These are phyloP conservation scores for Tenthredo scrophulariae DNA, from an alignment of 2,888 invertebrate genomes.

Conservation along the genomic window DNA sequence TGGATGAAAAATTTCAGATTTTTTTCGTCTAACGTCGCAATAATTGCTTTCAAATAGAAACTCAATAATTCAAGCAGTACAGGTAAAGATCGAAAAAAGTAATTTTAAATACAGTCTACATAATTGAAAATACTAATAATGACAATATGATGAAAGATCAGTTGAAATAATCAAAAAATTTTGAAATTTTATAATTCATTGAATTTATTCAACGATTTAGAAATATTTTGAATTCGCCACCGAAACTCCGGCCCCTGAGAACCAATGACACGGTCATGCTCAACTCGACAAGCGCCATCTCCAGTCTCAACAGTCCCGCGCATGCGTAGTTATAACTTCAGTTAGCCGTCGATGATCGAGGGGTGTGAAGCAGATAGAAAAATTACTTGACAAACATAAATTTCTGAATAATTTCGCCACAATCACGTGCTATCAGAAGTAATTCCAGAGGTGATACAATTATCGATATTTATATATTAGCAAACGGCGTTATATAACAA, in stretches of 20 bases:
- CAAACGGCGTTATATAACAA: neutral
- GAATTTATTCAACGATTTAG: neutral
- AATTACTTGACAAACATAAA: slow-evolving; percentile 17
- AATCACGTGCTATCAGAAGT: neutral
- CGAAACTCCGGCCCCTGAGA: neutral
- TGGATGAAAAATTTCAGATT: neutral
- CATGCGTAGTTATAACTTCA: neutral
- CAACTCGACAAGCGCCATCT: neutral
- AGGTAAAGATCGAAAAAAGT: neutral
- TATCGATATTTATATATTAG: neutral
- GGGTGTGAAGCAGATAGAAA: neutral
- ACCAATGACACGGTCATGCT: neutral
- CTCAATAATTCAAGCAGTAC: neutral
- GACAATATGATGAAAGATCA: neutral
- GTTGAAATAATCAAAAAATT: neutral
- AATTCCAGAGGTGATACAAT: slow-evolving; percentile 14
- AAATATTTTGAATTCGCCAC: neutral
- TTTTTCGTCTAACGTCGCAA: too few relatives aligned
- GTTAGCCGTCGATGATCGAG: slow-evolving; percentile 23
- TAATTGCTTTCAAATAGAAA: neutral
- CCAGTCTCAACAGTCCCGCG: neutral
- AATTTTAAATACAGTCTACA: neutral
- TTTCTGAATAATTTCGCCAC: slow-evolving; percentile 12
- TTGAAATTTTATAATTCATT: neutral
- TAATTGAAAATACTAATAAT: neutral